These are phyloP conservation scores for Megastigmus dorsalis DNA, from an alignment of 2,888 invertebrate genomes.

Conservation along the genomic window DNA sequence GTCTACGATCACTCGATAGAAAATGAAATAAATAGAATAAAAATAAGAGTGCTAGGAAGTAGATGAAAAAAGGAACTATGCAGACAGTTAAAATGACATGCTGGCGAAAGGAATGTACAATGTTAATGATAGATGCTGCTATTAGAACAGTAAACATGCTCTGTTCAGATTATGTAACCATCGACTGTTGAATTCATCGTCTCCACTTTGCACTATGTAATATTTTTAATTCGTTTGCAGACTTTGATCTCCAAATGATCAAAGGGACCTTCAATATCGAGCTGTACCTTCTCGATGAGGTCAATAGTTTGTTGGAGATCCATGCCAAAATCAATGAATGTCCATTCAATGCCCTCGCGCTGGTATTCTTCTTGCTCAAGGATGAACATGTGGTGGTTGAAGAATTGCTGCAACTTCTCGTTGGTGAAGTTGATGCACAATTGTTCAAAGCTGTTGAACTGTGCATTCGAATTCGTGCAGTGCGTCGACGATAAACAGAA, in stretches of 20 bases:
- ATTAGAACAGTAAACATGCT: conserved; percentile 35
- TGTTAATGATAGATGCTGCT: conserved; percentile 29
- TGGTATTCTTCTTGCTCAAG: conserved; percentile 87
- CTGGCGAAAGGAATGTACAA: neutral
- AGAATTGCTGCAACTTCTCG: conserved; percentile 86
- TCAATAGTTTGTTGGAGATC: conserved; percentile 89
- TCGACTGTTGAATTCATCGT: conserved; percentile 26
- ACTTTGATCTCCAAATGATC: conserved; percentile 49
- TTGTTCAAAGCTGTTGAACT: conserved; percentile 86
- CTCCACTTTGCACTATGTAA: conserved; percentile 30
- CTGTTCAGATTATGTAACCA: conserved; percentile 15
- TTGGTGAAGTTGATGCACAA: conserved; percentile 88
- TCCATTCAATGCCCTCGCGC: conserved; percentile 85
- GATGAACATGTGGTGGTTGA: conserved; percentile 88
- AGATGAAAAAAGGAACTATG: neutral
- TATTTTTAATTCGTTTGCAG: conserved; percentile 6
- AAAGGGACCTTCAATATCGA: conserved; percentile 62
- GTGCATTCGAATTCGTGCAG: conserved; percentile 61
- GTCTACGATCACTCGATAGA: conserved; percentile 13
- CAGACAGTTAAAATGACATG: conserved; percentile 35
- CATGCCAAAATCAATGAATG: conserved; percentile 87
- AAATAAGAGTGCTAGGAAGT: neutral
- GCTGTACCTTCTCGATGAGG: conserved; percentile 83
- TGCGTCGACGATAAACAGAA: conserved; percentile 62
- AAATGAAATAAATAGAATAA: neutral